phyloP scores from a whole-genome alignment of 2,888 invertebrate species.

The Autographa gamma region DNA sequence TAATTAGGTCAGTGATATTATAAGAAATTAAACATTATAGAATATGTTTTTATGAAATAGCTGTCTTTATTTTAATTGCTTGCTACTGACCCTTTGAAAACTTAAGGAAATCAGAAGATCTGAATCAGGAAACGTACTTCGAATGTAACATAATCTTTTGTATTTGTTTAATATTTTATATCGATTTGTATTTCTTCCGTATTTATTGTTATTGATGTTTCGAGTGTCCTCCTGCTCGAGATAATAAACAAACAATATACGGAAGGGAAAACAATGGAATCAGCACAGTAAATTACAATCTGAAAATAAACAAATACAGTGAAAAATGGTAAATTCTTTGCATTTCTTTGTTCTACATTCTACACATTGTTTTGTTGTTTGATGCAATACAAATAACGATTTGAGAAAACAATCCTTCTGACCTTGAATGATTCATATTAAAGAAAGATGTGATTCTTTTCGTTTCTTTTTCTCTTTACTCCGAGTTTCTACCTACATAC shows the following conservation, averaged over 20 bases:
- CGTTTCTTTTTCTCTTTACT: too few species aligned
- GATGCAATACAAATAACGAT: too few species aligned
- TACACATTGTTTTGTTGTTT: too few species aligned
- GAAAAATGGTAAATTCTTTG: neutral
- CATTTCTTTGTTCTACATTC: too few species aligned
- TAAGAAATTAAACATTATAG: neutral
- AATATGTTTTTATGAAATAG: neutral
- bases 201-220: constrained; percentile 28
- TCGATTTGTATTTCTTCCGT: constrained; percentile 23
- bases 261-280: constrained; percentile 27
- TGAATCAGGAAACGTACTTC: neutral
- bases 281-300: neutral
- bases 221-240: neutral
- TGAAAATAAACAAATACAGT: constrained; percentile 2
- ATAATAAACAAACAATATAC: constrained; percentile 15
- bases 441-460: too few species aligned
- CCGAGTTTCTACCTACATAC: too few species aligned
- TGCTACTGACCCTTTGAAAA: neutral
- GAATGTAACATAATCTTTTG: neutral
- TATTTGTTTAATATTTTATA: neutral
- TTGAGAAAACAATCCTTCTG: too few species aligned
- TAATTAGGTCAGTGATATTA: neutral
- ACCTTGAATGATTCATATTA: too few species aligned
- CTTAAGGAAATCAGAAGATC: neutral
- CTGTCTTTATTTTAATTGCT: neutral